Evolutionary conservation across 2,797 vertebrate species (phyloP).

Genomic region (Sparus aurata): DNA sequence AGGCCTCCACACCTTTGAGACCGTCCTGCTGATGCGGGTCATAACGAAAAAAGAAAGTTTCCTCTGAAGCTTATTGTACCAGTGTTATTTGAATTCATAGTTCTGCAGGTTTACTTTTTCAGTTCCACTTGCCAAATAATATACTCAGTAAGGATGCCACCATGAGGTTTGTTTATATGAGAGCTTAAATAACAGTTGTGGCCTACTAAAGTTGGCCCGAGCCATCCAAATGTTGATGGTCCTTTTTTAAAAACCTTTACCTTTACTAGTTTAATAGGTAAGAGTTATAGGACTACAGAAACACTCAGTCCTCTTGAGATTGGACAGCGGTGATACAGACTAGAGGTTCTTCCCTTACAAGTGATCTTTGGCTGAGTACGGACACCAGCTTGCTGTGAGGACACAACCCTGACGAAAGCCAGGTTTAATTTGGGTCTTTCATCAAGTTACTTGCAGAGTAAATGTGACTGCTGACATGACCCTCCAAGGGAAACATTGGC

Average conservation of each 20-base stretch:
- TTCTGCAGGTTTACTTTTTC: slow-evolving; percentile 6
- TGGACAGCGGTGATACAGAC: background rate
- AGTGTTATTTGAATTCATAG: background rate
- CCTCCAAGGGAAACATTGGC: slow-evolving; percentile 14
- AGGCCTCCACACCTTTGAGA: slow-evolving; percentile 12
- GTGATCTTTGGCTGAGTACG: background rate
- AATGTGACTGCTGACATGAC: background rate
- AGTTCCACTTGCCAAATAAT: background rate
- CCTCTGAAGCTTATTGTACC: background rate
- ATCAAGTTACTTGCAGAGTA: background rate
- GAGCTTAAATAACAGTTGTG: background rate
- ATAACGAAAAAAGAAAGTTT: slow-evolving; percentile 12
- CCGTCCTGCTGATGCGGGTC: slow-evolving; percentile 7
- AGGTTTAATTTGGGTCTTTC: background rate
- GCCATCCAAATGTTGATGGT: background rate
- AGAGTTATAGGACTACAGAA: background rate
- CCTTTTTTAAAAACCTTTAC: background rate
- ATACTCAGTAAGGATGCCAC: background rate
- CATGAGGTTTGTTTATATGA: background rate
- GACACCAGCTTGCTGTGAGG: background rate
- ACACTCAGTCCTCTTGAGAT: background rate
- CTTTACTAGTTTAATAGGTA: background rate
- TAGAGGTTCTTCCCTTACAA: background rate
- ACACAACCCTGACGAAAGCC: background rate
- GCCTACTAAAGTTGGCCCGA: background rate